Evolutionary conservation across 2,888 invertebrate genomes (phyloP), one percentile per base, ranked within the genome.

Genomic region (Hoplodrina ambigua): DNA sequence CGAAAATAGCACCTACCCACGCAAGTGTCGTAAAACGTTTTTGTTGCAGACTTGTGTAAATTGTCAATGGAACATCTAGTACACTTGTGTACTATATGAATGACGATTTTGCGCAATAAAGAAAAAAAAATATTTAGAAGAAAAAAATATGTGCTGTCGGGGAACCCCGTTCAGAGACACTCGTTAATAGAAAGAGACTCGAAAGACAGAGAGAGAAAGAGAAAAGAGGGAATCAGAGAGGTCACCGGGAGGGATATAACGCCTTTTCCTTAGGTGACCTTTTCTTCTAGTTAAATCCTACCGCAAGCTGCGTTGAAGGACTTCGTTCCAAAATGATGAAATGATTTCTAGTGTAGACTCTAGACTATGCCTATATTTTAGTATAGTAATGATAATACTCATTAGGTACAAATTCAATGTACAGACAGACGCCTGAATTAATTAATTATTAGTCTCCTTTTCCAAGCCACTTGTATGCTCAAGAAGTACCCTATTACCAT

Each of bases 1-100:
- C 81, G 46, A 65, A 80, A 86, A 84, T 83, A 82, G 50, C 69
- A 59, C 44, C 50, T 76, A 20, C 85, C 83, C 72, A 83, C 81
- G 44, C 46, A 53, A 25, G 53, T 66, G 68, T 67, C 54, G 80
- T 75, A 74, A 81, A 81, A 65, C 66, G 33, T 64, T 44, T 60
- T 65, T 71, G 57, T 59, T 49, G 63, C 55, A 69, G 41, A 61
- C 65, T 41, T 41, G 64, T 62, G 79, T 56, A 44, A 68, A 78
- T 58, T 62, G 59, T 83, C 72, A 72, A 83, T 80, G 74, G 50
- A 50, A 50, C 50, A 15, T 59, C 52, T 57, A 59, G 58, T 56
- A 52, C 44, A 55, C 30, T 61, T 6, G 30, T 46, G 6, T 19
- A 49, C 17, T 57, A 11, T 17, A 33, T 44, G 13, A 33, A 67